Evolutionary conservation across 2,113 vertebrate species (phyloP), one percentile per base, ranked within the genome.

Genomic region (Leucopsar rothschildi): DNA sequence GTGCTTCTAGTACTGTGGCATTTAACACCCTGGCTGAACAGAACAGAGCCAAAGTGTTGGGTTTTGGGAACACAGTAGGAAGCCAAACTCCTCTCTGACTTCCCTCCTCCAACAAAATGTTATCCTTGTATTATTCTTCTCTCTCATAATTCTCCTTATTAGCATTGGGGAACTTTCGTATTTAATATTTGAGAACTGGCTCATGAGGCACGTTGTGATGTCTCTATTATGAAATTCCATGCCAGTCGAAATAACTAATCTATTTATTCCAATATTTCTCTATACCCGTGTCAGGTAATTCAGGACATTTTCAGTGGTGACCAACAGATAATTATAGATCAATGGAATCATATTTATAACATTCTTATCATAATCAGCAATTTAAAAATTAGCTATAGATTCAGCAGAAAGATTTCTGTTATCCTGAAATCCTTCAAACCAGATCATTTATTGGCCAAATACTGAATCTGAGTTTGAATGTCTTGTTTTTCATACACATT

Each of bases 51-150:
- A 25, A 3, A 20, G 12, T 53, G 53, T n/a, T 42, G 70, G 14
- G 20, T 79, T 16, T 29, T 76, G 21, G 21, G 7, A 72, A 61
- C 50, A 71, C 8, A 72, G 19, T 15, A 52, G 31, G 59, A 72
- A 68, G 17, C 2, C 53, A 61, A 55, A 81, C 5, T 86, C 5
- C 39, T 72, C 31, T 8, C 21, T 81, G 15, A 28, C 11, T 55
- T 69, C 5, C 3, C 16, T 10, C 8, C n/a, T 40, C 35, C 8
- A 10, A 47, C 40, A 47, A 31, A 47, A 44, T 24, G 0, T 1
- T 40, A 21, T 31, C 12, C 5, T 50, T 37, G 6, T 57, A 18
- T 82, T 82, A 50, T 33, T 8, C 20, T 20, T 5, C 16, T 73
- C 8, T 50, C 12, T 73, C 39, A 31, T 27, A 59, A 57, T 52